These are phyloP conservation scores for Leptopilina syphax DNA, from an alignment of 2,888 invertebrate genomes.

Conservation along the genomic window DNA sequence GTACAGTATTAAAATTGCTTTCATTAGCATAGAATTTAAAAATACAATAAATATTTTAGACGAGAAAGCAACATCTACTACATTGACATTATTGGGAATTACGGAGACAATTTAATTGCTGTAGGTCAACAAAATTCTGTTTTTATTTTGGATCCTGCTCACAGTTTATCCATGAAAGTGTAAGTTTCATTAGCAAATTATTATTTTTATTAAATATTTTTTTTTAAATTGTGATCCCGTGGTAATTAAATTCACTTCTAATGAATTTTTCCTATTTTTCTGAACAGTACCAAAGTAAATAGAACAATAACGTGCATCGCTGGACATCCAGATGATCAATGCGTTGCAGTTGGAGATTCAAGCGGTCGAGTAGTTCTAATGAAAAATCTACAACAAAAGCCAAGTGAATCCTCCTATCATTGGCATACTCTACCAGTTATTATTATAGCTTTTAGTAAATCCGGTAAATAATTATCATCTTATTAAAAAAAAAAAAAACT, in stretches of 20 bases:
- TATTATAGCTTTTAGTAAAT: slow-evolving; percentile 82
- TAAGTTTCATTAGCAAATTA: slow-evolving; percentile 53
- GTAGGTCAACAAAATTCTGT: slow-evolving; percentile 66
- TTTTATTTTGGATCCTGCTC: slow-evolving; percentile 67
- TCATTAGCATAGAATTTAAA: not conserved
- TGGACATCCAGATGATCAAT: slow-evolving; percentile 82
- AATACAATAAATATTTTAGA: slow-evolving; percentile 56
- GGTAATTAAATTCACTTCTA: no score
- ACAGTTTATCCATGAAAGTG: slow-evolving; percentile 64
- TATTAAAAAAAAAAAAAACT: not conserved
- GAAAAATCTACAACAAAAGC: slow-evolving; percentile 75
- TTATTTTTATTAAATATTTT: no score
- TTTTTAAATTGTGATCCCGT: no score
- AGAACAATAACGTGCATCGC: slow-evolving; percentile 81
- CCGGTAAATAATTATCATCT: slow-evolving; percentile 61
- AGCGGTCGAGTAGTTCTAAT: slow-evolving; percentile 83
- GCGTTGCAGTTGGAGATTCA: slow-evolving; percentile 84
- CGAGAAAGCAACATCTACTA: slow-evolving; percentile 64
- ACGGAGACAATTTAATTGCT: slow-evolving; percentile 71
- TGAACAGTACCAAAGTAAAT: slow-evolving; percentile 62
- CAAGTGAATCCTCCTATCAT: slow-evolving; percentile 80
- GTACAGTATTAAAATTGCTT: not conserved
- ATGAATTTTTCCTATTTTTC: slow-evolving; percentile 5
- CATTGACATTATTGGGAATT: slow-evolving; percentile 71
- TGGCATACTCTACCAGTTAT: slow-evolving; percentile 88